These are phyloP conservation scores for Chelmon rostratus DNA, from an alignment of 2,797 vertebrate species.

Conservation along the genomic window DNA sequence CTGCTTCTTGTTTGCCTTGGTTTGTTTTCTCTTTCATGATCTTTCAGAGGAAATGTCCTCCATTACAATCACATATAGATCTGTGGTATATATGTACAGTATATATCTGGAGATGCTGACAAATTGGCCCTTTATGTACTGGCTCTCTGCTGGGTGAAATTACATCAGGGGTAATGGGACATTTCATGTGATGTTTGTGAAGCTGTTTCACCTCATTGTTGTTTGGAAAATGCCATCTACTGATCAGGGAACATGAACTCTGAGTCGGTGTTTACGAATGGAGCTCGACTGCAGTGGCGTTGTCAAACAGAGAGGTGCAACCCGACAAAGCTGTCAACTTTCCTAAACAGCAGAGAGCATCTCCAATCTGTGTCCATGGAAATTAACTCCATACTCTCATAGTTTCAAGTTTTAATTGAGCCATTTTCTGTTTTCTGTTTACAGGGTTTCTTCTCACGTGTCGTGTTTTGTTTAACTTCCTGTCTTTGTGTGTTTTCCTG, in stretches of 20 bases:
- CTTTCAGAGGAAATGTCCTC: conserved; percentile 23
- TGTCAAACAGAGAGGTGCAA: conserved; percentile 4
- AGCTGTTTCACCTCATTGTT: conserved; percentile 13
- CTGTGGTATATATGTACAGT: background rate
- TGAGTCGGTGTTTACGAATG: conserved; percentile 20
- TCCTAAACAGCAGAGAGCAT: background rate
- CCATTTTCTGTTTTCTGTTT: no score
- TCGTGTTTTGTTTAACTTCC: no score
- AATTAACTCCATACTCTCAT: background rate
- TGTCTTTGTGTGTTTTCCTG: no score
- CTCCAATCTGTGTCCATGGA: background rate
- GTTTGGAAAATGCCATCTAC: conserved; percentile 11
- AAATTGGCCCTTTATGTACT: conserved; percentile 8
- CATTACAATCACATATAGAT: conserved; percentile 4
- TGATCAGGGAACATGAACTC: conserved; percentile 5
- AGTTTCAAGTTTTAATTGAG: no score
- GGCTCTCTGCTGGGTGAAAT: background rate
- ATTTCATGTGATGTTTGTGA: conserved; percentile 15
- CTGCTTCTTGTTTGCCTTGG: conserved; percentile 28
- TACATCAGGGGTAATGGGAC: conserved; percentile 3
- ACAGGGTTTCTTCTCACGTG: no score
- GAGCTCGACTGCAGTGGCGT: background rate
- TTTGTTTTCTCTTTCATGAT: conserved; percentile 40
- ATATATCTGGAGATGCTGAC: conserved; percentile 1
- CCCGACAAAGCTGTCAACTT: background rate